Percentiles rank a stretch among this genome's conserved stretches.
Evolutionary conservation across 1,140 invertebrate species (phyloP).

Genomic region (Drosophila baimaii): DNA sequence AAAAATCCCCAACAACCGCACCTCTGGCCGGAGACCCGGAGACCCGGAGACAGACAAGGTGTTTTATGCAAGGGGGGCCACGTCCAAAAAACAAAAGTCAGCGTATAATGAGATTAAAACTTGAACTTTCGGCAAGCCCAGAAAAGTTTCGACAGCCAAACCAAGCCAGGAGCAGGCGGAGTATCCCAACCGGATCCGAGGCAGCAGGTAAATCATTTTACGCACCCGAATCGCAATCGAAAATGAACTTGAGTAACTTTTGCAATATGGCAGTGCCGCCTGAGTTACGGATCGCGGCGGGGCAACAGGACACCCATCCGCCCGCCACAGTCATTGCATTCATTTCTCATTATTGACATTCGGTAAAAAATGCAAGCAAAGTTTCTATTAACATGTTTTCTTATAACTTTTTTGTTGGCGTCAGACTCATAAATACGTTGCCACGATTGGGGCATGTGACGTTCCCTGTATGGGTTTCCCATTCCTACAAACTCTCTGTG

Average conservation of each 20-base stretch:
- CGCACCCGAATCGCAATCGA: constrained; percentile 76
- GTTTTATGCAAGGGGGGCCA: constrained; percentile 22
- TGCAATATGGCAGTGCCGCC: constrained; percentile 64
- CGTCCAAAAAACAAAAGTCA: constrained; percentile 80
- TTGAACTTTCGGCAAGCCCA: constrained; percentile 75
- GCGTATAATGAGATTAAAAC: constrained; percentile 83
- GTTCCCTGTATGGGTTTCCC: no score
- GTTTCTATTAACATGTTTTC: constrained; percentile 54
- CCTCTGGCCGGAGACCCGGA: constrained; percentile 46
- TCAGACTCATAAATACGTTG: neutral
- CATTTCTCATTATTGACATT: constrained; percentile 80
- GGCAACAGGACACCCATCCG: neutral
- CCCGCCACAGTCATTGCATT: constrained; percentile 53
- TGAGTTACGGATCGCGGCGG: constrained; percentile 52
- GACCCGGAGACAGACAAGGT: constrained; percentile 22
- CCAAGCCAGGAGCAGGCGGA: neutral
- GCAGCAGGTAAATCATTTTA: constrained; percentile 81
- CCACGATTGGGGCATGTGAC: neutral
- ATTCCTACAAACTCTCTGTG: no score
- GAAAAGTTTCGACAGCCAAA: constrained; percentile 75
- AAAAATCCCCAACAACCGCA: constrained; percentile 72
- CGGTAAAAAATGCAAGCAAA: constrained; percentile 67
- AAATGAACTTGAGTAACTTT: constrained; percentile 79
- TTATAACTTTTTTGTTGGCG: constrained; percentile 6
- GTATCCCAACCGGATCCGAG: constrained; percentile 8